Conservation (phyloP, 2,113 vertebrate species). For the Colinus virginianus region DNA sequence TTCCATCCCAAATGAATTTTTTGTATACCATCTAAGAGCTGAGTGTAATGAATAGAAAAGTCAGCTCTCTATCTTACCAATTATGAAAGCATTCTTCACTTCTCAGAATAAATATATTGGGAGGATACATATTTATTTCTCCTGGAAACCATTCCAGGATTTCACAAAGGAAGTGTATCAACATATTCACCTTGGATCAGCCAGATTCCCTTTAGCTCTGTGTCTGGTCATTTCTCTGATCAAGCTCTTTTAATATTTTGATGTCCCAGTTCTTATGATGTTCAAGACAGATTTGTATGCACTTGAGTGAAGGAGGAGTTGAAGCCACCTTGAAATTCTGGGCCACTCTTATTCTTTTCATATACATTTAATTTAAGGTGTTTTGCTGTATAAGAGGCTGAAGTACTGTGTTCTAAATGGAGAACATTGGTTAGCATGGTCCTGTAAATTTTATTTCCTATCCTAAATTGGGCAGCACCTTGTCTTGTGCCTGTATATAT, state of each 20-base stretch:
- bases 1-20: slow-evolving; percentile 64
- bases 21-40: slow-evolving; percentile 58
- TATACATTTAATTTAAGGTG: background rate
- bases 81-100: slow-evolving; percentile 65
- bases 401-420: background rate
- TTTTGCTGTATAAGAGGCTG: background rate
- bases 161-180: slow-evolving; percentile 61
- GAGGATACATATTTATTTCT: slow-evolving; percentile 17
- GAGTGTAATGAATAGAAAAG: slow-evolving; percentile 61
- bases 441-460: background rate
- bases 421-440: background rate
- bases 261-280: background rate
- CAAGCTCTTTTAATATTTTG: slow-evolving; percentile 30
- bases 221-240: slow-evolving; percentile 58
- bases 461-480: background rate
- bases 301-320: slow-evolving; percentile 9
- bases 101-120: slow-evolving; percentile 61
- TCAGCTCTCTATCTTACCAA: slow-evolving; percentile 61
- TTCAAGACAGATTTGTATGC: slow-evolving; percentile 21
- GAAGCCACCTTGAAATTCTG: slow-evolving; percentile 45
- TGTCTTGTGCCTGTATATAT: background rate
- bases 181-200: slow-evolving; percentile 59
- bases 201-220: slow-evolving; percentile 27
- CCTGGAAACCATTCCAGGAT: slow-evolving; percentile 60
- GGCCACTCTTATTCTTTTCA: slow-evolving; percentile 9